Percentiles rank a stretch among this genome's conserved stretches.
These are phyloP conservation scores for Enteromius viviparus DNA, from an alignment of 2,797 vertebrate genomes.

Conservation along the genomic window DNA sequence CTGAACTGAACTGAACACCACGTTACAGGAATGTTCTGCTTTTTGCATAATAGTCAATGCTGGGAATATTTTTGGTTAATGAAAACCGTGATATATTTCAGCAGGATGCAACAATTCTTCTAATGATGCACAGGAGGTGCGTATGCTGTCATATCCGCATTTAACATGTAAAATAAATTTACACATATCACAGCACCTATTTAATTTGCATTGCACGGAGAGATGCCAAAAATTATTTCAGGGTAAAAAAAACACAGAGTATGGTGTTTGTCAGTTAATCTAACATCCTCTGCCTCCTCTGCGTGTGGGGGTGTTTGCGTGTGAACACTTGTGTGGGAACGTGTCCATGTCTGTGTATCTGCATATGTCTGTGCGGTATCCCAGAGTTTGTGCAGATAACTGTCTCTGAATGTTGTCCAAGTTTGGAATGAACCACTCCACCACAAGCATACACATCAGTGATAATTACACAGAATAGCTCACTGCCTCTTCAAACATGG, in stretches of 20 bases:
- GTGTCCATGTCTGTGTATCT: slow-evolving; percentile 17
- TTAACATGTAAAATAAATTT: neutral
- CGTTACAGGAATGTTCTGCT: neutral
- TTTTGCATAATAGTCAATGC: neutral
- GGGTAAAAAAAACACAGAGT: neutral
- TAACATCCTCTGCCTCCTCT: slow-evolving; percentile 4
- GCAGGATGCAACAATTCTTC: neutral
- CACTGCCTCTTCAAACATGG: slow-evolving; percentile 52
- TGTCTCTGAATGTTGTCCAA: slow-evolving; percentile 44
- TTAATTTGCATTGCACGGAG: neutral
- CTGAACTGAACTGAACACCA: neutral
- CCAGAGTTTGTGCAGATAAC: slow-evolving; percentile 28
- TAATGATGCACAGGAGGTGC: neutral
- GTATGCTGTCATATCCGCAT: neutral
- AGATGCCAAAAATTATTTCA: neutral
- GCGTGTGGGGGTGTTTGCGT: slow-evolving; percentile 4
- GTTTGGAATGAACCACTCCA: slow-evolving; percentile 55
- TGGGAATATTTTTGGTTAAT: neutral
- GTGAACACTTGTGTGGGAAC: neutral
- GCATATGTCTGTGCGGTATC: slow-evolving; percentile 35
- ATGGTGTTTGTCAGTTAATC: slow-evolving; percentile 9
- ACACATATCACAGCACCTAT: neutral
- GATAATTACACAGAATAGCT: slow-evolving; percentile 56
- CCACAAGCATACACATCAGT: slow-evolving; percentile 53
- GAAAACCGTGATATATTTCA: neutral